Conservation (phyloP, 2,797 vertebrate species). For the Oreortyx pictus region DNA sequence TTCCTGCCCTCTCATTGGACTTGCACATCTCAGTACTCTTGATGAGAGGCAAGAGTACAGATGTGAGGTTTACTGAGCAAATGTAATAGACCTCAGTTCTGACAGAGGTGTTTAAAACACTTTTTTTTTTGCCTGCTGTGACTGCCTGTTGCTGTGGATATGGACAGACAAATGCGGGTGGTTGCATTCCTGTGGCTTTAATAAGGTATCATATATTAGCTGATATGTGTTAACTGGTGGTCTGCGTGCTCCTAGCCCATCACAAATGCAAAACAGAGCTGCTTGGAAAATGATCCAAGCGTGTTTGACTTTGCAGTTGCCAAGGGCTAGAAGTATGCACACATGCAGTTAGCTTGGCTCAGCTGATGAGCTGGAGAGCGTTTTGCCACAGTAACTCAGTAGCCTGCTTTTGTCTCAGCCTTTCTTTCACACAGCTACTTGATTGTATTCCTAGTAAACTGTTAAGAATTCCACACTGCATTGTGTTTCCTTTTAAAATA, state of each 20-base stretch:
- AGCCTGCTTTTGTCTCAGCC: neutral
- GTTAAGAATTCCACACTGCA: neutral
- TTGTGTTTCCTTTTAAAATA: conserved; percentile 33
- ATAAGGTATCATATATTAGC: neutral
- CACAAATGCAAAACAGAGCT: neutral
- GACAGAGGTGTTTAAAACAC: neutral
- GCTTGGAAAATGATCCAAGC: neutral
- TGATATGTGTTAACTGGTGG: neutral
- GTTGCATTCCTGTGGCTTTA: neutral
- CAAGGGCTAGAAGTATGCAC: neutral
- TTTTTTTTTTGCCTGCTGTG: neutral
- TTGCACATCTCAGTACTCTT: neutral
- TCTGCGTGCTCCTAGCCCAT: neutral
- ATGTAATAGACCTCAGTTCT: neutral
- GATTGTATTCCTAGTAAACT: neutral
- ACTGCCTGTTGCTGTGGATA: neutral
- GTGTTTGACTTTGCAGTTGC: neutral
- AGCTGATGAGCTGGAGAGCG: neutral
- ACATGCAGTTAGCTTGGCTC: neutral
- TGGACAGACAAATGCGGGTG: neutral
- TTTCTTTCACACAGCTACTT: neutral
- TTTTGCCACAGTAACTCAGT: neutral
- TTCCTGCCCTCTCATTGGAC: neutral
- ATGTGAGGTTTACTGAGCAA: neutral
- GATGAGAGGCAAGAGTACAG: too few relatives aligned